Percentiles rank a stretch among this genome's conserved stretches.
Conservation (phyloP, 1,140 invertebrate genomes). For the Holcopasites calliopsidis region DNA sequence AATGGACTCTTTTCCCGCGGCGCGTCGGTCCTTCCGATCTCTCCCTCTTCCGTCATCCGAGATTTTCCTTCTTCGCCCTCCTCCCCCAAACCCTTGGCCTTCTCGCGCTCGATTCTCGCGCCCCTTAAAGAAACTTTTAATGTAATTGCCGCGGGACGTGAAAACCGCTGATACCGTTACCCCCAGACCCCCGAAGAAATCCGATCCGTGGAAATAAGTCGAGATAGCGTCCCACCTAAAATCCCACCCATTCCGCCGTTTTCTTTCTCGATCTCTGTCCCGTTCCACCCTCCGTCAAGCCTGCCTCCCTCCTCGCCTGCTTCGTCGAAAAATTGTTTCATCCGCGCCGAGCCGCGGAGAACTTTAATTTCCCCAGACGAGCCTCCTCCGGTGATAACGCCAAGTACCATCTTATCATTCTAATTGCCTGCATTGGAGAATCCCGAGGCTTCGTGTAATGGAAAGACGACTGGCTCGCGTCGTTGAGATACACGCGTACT, state of each 20-base stretch:
- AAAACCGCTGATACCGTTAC: constrained; percentile 68
- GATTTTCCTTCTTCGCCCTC: constrained; percentile 53
- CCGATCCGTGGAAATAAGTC: constrained; percentile 66
- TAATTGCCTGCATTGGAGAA: too few species aligned
- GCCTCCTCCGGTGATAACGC: constrained; percentile 35
- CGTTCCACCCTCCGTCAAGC: too few species aligned
- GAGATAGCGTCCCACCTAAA: constrained; percentile 60
- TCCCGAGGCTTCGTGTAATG: too few species aligned
- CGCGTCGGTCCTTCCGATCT: background rate
- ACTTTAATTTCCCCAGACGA: constrained; percentile 53
- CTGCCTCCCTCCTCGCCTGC: background rate
- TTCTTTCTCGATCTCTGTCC: constrained; percentile 21
- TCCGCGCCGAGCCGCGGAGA: constrained; percentile 31
- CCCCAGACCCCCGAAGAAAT: constrained; percentile 55
- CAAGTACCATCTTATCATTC: too few species aligned
- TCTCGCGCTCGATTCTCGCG: constrained; percentile 61
- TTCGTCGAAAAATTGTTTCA: constrained; percentile 62
- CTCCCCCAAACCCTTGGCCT: too few species aligned
- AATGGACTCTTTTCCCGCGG: constrained; percentile 58
- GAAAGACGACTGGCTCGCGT: too few species aligned
- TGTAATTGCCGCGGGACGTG: constrained; percentile 69
- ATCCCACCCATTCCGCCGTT: constrained; percentile 45
- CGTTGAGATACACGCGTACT: too few species aligned
- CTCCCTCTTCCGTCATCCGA: background rate
- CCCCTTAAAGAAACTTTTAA: constrained; percentile 69